Percentiles rank a stretch among this genome's conserved stretches.
Conservation (phyloP, 2,113 vertebrate genomes). For the Triplophysa tibetana region DNA sequence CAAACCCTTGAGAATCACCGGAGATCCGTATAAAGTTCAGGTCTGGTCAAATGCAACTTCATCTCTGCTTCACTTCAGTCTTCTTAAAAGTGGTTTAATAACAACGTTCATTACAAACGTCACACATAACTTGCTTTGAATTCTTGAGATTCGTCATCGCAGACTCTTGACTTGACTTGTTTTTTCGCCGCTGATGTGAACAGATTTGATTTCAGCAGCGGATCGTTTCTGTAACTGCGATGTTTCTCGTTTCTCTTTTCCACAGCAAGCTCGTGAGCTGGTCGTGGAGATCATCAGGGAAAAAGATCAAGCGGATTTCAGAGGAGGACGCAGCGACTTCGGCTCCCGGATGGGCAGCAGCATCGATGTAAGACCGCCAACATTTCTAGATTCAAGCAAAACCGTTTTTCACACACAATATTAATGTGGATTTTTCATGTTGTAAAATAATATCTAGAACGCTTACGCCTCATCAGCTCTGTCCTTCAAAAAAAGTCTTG, state of each 20-base stretch:
- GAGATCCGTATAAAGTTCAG: slow-evolving; percentile 98
- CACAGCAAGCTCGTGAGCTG: slow-evolving; percentile 96
- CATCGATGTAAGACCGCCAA: slow-evolving; percentile 80
- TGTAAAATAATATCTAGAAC: too few relatives aligned
- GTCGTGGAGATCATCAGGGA: slow-evolving; percentile 96
- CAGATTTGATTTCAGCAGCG: too few relatives aligned
- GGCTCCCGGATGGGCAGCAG: slow-evolving; percentile 89
- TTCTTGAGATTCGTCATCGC: too few relatives aligned
- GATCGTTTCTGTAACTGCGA: too few relatives aligned
- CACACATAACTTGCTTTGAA: neutral
- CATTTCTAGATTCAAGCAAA: neutral
- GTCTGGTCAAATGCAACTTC: slow-evolving; percentile 60
- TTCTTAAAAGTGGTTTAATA: neutral
- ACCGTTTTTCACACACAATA: neutral
- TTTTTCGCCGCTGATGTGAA: neutral
- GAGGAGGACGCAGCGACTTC: slow-evolving; percentile 85
- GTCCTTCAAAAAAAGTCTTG: too few relatives aligned
- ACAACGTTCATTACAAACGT: neutral
- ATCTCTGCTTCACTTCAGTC: slow-evolving; percentile 19
- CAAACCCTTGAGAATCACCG: slow-evolving; percentile 96
- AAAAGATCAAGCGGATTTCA: slow-evolving; percentile 94
- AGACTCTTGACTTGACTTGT: too few relatives aligned
- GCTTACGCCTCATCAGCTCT: too few relatives aligned
- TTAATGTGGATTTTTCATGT: too few relatives aligned
- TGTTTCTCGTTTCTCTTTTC: neutral